Percentiles rank a stretch among this genome's conserved stretches.
phyloP scores from a whole-genome alignment of 2,113 vertebrate species.

The Fukomys damarensis region DNA sequence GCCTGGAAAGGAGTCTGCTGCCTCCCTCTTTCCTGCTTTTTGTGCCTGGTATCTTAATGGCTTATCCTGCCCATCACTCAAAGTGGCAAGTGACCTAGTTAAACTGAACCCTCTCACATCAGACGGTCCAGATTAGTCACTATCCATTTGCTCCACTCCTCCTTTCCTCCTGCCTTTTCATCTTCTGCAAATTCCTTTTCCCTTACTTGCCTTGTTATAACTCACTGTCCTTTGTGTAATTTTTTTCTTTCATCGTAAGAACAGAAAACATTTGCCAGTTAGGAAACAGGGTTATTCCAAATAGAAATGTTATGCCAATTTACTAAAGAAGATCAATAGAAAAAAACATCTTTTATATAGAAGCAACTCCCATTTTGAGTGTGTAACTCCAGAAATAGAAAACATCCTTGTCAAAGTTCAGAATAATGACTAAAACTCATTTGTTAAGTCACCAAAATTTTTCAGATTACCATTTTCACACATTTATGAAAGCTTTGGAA shows the following conservation, averaged over 20 bases:
- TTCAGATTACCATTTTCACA: constrained; percentile 35
- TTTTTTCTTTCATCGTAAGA: constrained; percentile 19
- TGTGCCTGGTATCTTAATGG: background rate
- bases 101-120: background rate
- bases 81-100: constrained; percentile 44
- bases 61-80: constrained; percentile 23
- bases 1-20: background rate
- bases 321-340: background rate
- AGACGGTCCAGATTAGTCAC: background rate
- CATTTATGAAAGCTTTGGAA: background rate
- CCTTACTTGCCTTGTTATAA: background rate
- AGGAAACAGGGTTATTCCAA: constrained; percentile 1
- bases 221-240: background rate
- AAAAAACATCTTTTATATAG: background rate
- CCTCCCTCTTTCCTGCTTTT: background rate
- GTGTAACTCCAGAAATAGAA: constrained; percentile 53
- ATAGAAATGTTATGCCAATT: background rate
- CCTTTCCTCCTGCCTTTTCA: background rate
- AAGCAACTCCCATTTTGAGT: background rate
- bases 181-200: background rate
- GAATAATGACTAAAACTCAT: constrained; percentile 24
- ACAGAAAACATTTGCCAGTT: constrained; percentile 31
- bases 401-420: constrained; percentile 45
- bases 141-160: background rate
- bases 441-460: constrained; percentile 29